phyloP scores from a whole-genome alignment of 2,888 invertebrate species.

The Synergus gifuensis region DNA sequence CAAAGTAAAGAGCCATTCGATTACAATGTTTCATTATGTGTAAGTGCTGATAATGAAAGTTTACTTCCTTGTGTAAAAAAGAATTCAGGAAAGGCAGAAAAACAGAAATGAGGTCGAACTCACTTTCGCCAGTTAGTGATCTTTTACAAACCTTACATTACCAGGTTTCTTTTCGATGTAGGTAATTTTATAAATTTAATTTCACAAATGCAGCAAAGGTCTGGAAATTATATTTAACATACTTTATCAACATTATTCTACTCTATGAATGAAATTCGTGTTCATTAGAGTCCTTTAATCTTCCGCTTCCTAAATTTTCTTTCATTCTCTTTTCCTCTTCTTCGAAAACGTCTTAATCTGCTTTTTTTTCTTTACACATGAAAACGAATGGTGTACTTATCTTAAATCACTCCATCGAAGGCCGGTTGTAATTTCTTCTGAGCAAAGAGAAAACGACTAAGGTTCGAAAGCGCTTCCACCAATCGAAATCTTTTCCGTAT shows the following conservation, averaged over 20 bases:
- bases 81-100: neutral
- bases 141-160: neutral
- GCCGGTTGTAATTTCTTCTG: conserved; percentile 59
- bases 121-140: neutral
- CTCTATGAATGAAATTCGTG: neutral
- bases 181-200: neutral
- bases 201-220: neutral
- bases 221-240: neutral
- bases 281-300: neutral
- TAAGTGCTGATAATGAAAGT: conserved; percentile 14
- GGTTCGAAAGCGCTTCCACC: conserved; percentile 47
- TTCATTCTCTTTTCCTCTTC: conserved; percentile 47
- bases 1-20: neutral
- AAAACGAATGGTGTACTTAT: conserved; percentile 66
- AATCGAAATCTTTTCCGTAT: conserved; percentile 34
- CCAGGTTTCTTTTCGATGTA: neutral
- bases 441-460: conserved; percentile 48
- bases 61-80: neutral
- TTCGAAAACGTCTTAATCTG: conserved; percentile 46
- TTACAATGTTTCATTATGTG: neutral
- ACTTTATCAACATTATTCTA: neutral
- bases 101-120: neutral
- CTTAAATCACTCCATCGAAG: conserved; percentile 65
- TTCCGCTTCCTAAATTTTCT: neutral
- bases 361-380: conserved; percentile 57